Base-by-base conservation (phyloP, 2,888 invertebrate species). In the Drosophila borealis region DNA sequence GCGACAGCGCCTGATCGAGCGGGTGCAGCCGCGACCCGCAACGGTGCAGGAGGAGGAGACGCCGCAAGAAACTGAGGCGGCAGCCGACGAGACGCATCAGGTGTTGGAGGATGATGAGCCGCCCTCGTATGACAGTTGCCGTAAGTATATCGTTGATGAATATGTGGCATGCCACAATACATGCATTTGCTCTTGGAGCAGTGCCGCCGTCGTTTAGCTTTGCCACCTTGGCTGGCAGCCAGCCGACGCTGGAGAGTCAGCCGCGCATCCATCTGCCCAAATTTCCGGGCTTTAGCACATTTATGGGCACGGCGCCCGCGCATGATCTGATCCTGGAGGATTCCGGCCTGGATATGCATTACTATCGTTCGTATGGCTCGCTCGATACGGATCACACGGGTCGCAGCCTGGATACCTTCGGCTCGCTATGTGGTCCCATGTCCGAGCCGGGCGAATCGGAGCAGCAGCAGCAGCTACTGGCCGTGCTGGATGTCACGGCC, bases 201-300 rank as follows among this genome's bases (percentile, higher is more conserved):
- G 91, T 91, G 33, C 91, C 91, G 10, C 91, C 91, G 2, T 91
- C 91, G 3, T 91, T 91, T 53, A 91, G 91, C 55, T 91, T 89
- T 65, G 91, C 91, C 34, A 90, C 91, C 1, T 70, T 89, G 55
- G 80, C 61, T 19, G 89, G 91, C 65, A 90, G 90, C 37, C 90
- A 88, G 39, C 88, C 80, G 67, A 87, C 84, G 0, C 65, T 89
- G 46, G 87, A 79, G 34, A 80, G 81, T 51, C 75, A 81, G 14
- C 80, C 74, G 4, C 86, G 80, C n/a, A 87, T 91, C 14, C 77
- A 90, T 17, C 56, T 91, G 57, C 91, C 91, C 4, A 87, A 81
- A 45, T 91, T 91, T 61, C 91, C 91, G 0, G 86, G 80, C 4
- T 91, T 91, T 37, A 89, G 74, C 37, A 91, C 88, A 0, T 72